These are phyloP conservation scores for Champsocephalus esox DNA, from an alignment of 2,797 vertebrate species.

Conservation along the genomic window DNA sequence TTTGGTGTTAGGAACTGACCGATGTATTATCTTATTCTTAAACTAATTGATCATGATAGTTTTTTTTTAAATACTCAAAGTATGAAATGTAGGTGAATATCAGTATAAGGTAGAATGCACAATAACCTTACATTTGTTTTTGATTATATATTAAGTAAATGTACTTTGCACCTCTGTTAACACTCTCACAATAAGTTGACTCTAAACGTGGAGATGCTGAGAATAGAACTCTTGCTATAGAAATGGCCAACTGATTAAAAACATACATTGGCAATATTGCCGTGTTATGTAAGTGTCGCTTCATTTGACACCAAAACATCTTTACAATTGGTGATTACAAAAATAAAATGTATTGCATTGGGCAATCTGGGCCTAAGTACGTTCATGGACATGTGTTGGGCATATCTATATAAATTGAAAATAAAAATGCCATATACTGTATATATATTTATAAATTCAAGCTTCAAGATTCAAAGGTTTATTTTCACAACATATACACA, in stretches of 20 bases:
- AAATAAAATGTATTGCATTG: not conserved
- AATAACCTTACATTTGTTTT: not conserved
- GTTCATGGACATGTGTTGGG: not conserved
- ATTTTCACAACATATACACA: too few relatives aligned
- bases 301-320: not conserved
- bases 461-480: too few relatives aligned
- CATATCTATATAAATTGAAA: too few relatives aligned
- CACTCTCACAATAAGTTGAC: not conserved
- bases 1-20: not conserved
- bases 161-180: not conserved
- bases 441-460: not conserved
- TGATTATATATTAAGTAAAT: not conserved
- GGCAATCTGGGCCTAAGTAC: not conserved
- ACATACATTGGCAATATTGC: not conserved
- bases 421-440: not conserved
- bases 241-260: conserved; percentile 3
- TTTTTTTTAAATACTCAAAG: not conserved
- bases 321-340: not conserved
- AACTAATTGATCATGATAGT: not conserved
- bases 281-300: not conserved
- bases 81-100: not conserved
- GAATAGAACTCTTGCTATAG: not conserved
- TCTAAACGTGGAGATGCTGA: not conserved
- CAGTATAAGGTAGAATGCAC: not conserved
- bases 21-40: conserved; percentile 6